Base-by-base conservation (phyloP, 2,888 invertebrate species). In the Hypena proboscidalis region DNA sequence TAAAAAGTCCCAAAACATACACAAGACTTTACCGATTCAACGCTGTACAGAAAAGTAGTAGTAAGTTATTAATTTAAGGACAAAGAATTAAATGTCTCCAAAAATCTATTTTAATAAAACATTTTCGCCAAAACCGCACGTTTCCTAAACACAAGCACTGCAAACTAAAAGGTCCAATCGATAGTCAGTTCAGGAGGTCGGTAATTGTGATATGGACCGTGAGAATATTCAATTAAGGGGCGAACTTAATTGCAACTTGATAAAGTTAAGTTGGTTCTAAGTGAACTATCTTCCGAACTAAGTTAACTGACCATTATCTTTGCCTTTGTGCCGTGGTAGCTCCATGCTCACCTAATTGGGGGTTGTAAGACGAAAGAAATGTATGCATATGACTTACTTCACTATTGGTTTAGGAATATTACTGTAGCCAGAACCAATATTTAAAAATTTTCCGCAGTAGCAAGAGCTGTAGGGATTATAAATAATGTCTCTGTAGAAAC, bases 231-330 rank as follows among this genome's bases (percentile, higher is more conserved):
- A 87, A 89, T 90, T 88, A 89, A 75, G 77, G 54, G 73, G 78
- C 80, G 74, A 80, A 86, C 87, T 90, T 89, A 90, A 90, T 89
- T 90, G 87, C 87, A 80, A 85, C 83, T 87, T 88, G 88, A 88
- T 85, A 85, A 88, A 88, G 84, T 88, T 81, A 87, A 81, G 85
- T 81, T 83, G 60, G 74, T 55, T 79, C 83, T 85, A 90, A 90
- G 90, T 90, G 90, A 90, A 89, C 88, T 90, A 90, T 90, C 90
- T 90, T 90, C 76, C 62, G 76, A 89, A 89, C 86, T 89, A 83
- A 89, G 90, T 90, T 90, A 88, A 81, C 89, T 86, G 90, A 85
- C 90, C 89, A 90, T 90, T 90, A 90, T 90, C 89, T 86, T 79
- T 83, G 88, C 89, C 90, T 90, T 90, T 90, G 90, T 90, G 86